A percentile compares a stretch with the other conserved stretches of the same genome.
These are phyloP conservation scores for Noturus placidus DNA, from an alignment of 2,113 vertebrate species.

Conservation along the genomic window DNA sequence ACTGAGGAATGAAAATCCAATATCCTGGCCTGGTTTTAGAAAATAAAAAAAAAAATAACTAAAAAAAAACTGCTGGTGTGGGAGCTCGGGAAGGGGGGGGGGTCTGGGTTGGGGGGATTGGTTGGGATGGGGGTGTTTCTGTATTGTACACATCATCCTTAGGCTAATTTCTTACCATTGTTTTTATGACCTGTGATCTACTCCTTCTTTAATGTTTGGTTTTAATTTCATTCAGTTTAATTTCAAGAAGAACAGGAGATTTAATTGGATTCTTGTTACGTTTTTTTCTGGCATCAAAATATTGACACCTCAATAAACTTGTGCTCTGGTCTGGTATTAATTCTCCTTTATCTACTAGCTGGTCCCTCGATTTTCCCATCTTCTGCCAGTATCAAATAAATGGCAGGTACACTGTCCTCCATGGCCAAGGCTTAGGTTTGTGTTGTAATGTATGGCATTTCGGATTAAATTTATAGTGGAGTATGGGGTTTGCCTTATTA, in stretches of 20 bases:
- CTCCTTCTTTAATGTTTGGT: background rate
- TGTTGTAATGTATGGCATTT: constrained; percentile 43
- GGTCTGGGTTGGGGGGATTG: no score
- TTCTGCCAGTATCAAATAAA: constrained; percentile 36
- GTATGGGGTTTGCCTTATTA: constrained; percentile 48
- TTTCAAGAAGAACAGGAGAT: background rate
- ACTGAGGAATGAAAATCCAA: background rate
- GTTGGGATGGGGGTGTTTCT: background rate
- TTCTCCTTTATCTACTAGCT: constrained; percentile 41
- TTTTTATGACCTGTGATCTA: background rate
- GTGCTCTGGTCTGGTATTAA: constrained; percentile 26
- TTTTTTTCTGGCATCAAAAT: background rate
- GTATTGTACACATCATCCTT: background rate
- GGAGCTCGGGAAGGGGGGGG: no score
- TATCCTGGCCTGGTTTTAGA: background rate
- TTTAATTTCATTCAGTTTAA: background rate
- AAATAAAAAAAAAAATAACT: no score
- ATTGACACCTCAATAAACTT: constrained; percentile 39
- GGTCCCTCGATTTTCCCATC: constrained; percentile 38
- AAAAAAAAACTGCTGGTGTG: no score
- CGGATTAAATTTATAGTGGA: constrained; percentile 45
- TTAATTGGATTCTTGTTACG: background rate
- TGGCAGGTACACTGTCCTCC: constrained; percentile 22
- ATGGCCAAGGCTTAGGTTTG: constrained; percentile 17
- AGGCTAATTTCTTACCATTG: background rate